Evolutionary conservation across 1,140 invertebrate genomes (phyloP), one percentile per base, ranked within the genome.

Genomic region (Dendroctonus ponderosae): DNA sequence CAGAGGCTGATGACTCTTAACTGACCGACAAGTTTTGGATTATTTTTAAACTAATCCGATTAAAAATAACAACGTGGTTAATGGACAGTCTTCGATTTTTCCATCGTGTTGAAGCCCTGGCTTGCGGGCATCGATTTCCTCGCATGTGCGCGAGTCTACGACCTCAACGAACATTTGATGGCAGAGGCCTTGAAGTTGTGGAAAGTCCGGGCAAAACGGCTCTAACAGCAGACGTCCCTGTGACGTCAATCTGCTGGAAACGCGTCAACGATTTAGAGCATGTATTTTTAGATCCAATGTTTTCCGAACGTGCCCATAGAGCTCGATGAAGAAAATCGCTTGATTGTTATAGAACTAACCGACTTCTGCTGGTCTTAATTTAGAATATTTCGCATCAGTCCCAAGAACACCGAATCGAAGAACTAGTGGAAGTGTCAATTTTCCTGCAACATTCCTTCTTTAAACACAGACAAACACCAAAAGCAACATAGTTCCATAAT

Each of bases 131-230:
- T 58, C 56, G 56, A 58, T 58, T 58, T 58, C 49, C 11, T 46
- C 41, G 53, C 41, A 58, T 58, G 56, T 37, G 56, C 56, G 38
- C 40, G 14, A 58, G 56, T 58, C 38, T 9, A 37, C 56, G 56
- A 58, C 56, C 56, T 58, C 56, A 7, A 58, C 14, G 52, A 38
- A 58, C 11, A 58, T 44, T 44, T 44, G 7, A 44, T 58, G 56
- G 15, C 56, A 58, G 26, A 58, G 56, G 42, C 56, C 56, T 58
- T 58, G 56, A 58, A 58, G 8, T 46, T 2, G 43, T 46, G 43
- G 43, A 26, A 46, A 46, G 56, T 11, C 53, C 53, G 12, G 40
- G 56, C 14, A n/a, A 58, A 44, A 58, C 56, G 12, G 38, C n/a
- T 46, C n/a, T 46, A 12, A 9, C n/a, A 9, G 43, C 15, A 54